Conservation (phyloP, 2,113 vertebrate genomes). For the Halcyon senegalensis region DNA sequence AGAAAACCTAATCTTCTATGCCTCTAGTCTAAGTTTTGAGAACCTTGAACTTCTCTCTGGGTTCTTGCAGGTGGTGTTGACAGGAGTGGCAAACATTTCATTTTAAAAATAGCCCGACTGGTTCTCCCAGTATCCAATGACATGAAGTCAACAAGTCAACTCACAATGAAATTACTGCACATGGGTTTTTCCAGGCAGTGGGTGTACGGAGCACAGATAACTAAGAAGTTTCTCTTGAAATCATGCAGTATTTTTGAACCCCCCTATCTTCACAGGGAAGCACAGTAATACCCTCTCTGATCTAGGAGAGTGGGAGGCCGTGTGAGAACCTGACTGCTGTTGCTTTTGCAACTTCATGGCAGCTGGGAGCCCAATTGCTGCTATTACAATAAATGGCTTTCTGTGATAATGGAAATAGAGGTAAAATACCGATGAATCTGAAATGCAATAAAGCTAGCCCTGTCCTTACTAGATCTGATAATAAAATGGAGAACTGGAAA, state of each 20-base stretch:
- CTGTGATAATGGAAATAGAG: neutral
- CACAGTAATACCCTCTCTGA: neutral
- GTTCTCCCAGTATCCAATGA: neutral
- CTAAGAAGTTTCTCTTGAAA: neutral
- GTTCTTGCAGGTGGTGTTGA: conserved; percentile 39
- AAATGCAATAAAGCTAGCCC: neutral
- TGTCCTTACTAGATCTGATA: neutral
- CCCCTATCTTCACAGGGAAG: neutral
- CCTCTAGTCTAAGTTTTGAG: neutral
- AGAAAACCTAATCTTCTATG: neutral
- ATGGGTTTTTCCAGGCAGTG: neutral
- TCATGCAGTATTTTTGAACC: neutral
- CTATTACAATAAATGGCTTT: neutral
- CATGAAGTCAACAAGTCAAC: neutral
- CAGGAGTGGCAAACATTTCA: neutral
- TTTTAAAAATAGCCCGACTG: neutral
- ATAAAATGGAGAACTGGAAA: neutral
- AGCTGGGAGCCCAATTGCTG: neutral
- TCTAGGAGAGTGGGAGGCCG: neutral
- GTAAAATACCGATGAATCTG: neutral
- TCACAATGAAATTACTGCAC: neutral
- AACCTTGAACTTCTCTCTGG: neutral
- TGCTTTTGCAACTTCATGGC: neutral
- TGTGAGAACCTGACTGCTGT: neutral
- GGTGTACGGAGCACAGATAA: neutral